phyloP scores from a whole-genome alignment of 2,888 invertebrate genomes.

The Scelioninae gen. 2 region DNA sequence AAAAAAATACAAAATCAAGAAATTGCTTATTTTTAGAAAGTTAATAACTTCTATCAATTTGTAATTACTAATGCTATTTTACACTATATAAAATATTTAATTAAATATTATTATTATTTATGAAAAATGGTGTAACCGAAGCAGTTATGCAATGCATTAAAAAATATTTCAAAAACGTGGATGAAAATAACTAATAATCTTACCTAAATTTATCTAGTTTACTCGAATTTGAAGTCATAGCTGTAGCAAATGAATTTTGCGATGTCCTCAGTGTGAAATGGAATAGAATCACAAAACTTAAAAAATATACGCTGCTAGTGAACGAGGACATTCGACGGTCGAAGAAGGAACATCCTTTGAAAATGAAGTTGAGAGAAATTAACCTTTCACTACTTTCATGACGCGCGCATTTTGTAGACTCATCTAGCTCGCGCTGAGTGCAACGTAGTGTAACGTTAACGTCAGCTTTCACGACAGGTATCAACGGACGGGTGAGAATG shows the following conservation, averaged over 20 bases:
- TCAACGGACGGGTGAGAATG: slow-evolving; percentile 11
- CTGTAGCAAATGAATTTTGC: slow-evolving; percentile 9
- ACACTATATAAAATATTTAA: too few relatives aligned
- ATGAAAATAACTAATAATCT: slow-evolving; percentile 11
- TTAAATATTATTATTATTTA: too few relatives aligned
- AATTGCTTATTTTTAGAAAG: too few relatives aligned
- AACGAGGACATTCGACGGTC: slow-evolving; percentile 20
- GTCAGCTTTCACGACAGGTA: slow-evolving; percentile 27
- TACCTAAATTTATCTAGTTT: slow-evolving; percentile 11
- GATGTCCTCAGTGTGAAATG: neutral
- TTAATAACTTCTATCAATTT: too few relatives aligned
- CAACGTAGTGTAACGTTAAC: slow-evolving; percentile 3
- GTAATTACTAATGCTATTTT: too few relatives aligned
- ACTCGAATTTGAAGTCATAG: slow-evolving; percentile 5
- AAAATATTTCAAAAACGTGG: neutral
- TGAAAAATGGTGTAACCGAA: too few relatives aligned
- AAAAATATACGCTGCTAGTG: slow-evolving; percentile 3
- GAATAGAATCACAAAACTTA: slow-evolving; percentile 9
- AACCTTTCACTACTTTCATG: slow-evolving; percentile 35
- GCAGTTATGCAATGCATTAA: too few relatives aligned
- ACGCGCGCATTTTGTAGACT: slow-evolving; percentile 15
- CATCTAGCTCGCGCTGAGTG: neutral
- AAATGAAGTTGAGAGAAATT: slow-evolving; percentile 26
- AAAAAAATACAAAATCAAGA: too few relatives aligned
- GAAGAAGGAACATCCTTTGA: slow-evolving; percentile 18